Percentiles rank a stretch among this genome's conserved stretches.
These are phyloP conservation scores for Cosmopolites sordidus DNA, from an alignment of 2,888 invertebrate genomes.

Conservation along the genomic window DNA sequence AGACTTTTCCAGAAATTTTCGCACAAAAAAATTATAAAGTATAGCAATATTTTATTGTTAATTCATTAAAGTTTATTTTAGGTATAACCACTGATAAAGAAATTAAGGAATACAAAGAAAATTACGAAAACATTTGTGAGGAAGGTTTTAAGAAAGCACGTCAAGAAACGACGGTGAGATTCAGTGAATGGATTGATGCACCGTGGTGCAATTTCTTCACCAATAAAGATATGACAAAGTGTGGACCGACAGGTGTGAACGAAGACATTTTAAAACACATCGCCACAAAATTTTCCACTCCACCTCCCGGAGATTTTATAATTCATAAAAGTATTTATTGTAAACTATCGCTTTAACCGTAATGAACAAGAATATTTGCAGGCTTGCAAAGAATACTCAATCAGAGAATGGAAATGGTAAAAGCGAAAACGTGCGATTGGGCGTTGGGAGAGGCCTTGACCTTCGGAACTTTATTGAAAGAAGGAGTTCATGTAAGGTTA, in stretches of 20 bases:
- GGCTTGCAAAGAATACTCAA: slow-evolving; percentile 82
- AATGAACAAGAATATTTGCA: slow-evolving; percentile 27
- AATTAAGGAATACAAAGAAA: slow-evolving; percentile 76
- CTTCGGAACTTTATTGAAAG: slow-evolving; percentile 92
- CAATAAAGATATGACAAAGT: slow-evolving; percentile 78
- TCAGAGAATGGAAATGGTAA: slow-evolving; percentile 87
- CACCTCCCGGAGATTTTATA: slow-evolving; percentile 82
- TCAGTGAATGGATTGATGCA: slow-evolving; percentile 93
- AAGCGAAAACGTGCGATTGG: slow-evolving; percentile 87
- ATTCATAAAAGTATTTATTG: slow-evolving; percentile 67
- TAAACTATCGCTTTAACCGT: not conserved
- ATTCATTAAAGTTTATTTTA: too few relatives aligned
- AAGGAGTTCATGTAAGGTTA: slow-evolving; percentile 92
- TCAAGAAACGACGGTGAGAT: slow-evolving; percentile 82
- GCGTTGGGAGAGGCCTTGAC: slow-evolving; percentile 97
- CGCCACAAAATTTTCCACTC: slow-evolving; percentile 76
- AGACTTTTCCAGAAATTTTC: too few relatives aligned
- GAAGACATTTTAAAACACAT: slow-evolving; percentile 82
- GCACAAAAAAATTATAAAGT: too few relatives aligned
- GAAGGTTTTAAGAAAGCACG: slow-evolving; percentile 72
- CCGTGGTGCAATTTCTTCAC: slow-evolving; percentile 91
- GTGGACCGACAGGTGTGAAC: slow-evolving; percentile 75
- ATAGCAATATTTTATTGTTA: too few relatives aligned
- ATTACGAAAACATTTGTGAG: slow-evolving; percentile 88
- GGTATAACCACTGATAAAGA: slow-evolving; percentile 67